Evolutionary conservation across 2,888 invertebrate species (phyloP).

Genomic region (Deilephila elpenor): DNA sequence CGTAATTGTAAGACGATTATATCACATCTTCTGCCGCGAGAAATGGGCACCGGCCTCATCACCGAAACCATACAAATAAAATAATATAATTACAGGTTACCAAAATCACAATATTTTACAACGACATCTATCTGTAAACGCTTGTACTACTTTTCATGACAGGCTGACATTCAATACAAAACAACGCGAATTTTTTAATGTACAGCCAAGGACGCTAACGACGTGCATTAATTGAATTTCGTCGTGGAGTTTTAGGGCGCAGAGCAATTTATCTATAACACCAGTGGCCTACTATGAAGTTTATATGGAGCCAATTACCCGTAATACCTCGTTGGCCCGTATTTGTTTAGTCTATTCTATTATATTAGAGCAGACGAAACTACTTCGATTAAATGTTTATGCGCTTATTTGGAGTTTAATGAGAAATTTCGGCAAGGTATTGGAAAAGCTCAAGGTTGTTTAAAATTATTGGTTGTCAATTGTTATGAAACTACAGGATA

Average conservation of each 20-base stretch:
- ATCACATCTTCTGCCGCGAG: background rate
- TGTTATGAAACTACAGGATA: too few species aligned
- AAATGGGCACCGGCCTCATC: background rate
- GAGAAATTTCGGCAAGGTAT: too few species aligned
- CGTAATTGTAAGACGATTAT: background rate
- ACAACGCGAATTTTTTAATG: background rate
- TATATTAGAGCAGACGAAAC: background rate
- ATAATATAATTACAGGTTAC: background rate
- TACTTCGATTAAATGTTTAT: constrained; percentile 1
- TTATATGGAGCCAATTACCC: constrained; percentile 3
- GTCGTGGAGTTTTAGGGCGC: constrained; percentile 1
- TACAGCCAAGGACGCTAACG: constrained; percentile 8
- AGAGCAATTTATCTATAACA: constrained; percentile 9
- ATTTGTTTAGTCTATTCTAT: constrained; percentile 15
- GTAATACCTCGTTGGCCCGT: background rate
- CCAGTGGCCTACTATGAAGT: constrained; percentile 13
- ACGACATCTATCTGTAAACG: background rate
- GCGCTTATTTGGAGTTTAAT: background rate
- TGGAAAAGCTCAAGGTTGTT: too few species aligned
- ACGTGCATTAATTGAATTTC: constrained; percentile 9
- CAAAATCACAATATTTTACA: background rate
- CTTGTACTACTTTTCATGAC: background rate
- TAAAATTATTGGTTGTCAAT: too few species aligned
- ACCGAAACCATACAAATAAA: background rate
- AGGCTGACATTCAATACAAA: background rate